Conservation (phyloP, 2,888 invertebrate species). For the Epinotia demarniana region DNA sequence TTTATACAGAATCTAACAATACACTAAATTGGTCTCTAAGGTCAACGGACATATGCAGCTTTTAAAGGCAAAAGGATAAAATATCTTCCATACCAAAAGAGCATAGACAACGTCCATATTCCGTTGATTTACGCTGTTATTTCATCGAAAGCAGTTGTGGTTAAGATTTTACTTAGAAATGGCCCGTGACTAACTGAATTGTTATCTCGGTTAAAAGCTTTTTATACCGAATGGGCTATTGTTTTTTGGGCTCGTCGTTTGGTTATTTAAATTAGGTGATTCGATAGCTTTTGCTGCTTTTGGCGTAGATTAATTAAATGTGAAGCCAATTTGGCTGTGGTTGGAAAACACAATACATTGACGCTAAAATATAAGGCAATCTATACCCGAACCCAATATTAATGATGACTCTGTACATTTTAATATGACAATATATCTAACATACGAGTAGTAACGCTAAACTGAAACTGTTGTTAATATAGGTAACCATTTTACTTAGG, state of each 20-base stretch:
- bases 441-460: too few species aligned
- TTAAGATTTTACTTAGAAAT: slow-evolving; percentile 33
- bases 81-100: not conserved
- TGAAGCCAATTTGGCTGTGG: not conserved
- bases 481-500: too few species aligned
- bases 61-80: slow-evolving; percentile 49
- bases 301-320: not conserved
- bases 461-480: too few species aligned
- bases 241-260: slow-evolving; percentile 8
- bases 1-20: slow-evolving; percentile 40
- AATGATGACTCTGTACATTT: too few species aligned
- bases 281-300: slow-evolving; percentile 3
- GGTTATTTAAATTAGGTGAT: slow-evolving; percentile 19
- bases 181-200: slow-evolving; percentile 42
- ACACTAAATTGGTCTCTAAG: slow-evolving; percentile 51
- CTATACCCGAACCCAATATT: too few species aligned
- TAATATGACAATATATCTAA: too few species aligned
- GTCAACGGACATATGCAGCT: slow-evolving; percentile 51
- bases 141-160: slow-evolving; percentile 18
- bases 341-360: too few species aligned
- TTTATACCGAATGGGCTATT: slow-evolving; percentile 30
- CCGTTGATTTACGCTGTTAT: slow-evolving; percentile 1
- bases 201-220: slow-evolving; percentile 34
- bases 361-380: too few species aligned
- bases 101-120: too few species aligned